Base-by-base conservation (phyloP, 2,888 invertebrate species). In the Rotaria sp. region DNA sequence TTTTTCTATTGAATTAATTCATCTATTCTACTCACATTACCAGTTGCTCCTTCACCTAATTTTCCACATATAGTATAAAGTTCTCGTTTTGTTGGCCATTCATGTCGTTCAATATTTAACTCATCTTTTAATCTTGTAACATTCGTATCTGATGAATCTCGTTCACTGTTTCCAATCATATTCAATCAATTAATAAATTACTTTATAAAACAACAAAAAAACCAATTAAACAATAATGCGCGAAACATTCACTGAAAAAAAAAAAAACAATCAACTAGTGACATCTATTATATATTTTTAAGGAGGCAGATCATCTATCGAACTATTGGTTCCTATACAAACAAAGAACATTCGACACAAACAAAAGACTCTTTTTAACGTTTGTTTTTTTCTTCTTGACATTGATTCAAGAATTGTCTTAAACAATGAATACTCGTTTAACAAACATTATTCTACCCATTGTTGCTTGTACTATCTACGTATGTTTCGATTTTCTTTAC, bases 21-120 rank as follows among this genome's bases (percentile, higher is more conserved):
- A 35, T 38, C 67, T 18, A 35, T 35, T 35, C 18, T 67, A 67
- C 67, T 67, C 21, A 67, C 67, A 67, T 67, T 67, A 80, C 80
- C 80, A 26, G 80, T 80, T 45, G 80, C 80, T 45, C 80, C 80
- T 80, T 80, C 80, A n/a, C 80, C 80, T n/a, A 80, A n/a, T 26
- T 80, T 80, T 80, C 45, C 45, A 80, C 80, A 80, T 13, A 80
- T 80, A 0, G 13, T 80, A 45, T 80, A 80, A 26, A 13, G 10
- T 45, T 80, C 45, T 45, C 80, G 45, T n/a, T 80, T 80, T 3
- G 80, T 45, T n/a, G 80, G 80, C 80, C 80, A 80, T n/a, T 80
- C 80, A 45, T 45, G 4, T n/a, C 80, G 41, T 45, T 80, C 80
- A n/a, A 80, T 80, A 80, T 80, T 80, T 15, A 80, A 45, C 45